Evolutionary conservation across 1,140 invertebrate species (phyloP), one percentile per base, ranked within the genome.

Genomic region (Littorina saxatilis): DNA sequence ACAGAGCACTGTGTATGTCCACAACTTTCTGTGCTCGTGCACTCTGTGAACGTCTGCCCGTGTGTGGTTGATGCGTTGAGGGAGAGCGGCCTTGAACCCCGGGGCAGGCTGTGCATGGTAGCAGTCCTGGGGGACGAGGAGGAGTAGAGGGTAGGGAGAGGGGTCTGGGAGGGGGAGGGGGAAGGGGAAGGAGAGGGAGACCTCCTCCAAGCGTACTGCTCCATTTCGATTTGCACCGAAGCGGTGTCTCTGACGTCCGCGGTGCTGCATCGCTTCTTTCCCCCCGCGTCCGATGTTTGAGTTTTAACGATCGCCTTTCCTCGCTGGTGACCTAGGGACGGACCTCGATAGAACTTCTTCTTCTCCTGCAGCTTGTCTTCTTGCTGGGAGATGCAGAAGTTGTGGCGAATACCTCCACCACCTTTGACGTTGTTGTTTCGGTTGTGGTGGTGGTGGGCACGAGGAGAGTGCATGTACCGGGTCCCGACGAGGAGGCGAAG

Each of bases 401-500:
- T 32, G 50, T 29, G 74, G 27, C 47, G 55, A n/a, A 27, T 5
- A 29, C 39, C 50, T 17, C 70, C 70, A 43, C 27, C 1, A 73
- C 70, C 39, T 40, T 73, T 43, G 29, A 27, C 23, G 32, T 15
- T n/a, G 29, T 58, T 35, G 55, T 20, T 32, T 15, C 32, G 11
- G 29, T 20, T 17, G 1, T 39, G 50, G 47, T n/a, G 43, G 4
- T 23, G 4, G 23, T 40, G 35, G 32, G 35, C 15, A 1, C 27
- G 74, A 7, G 20, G 39, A 27, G n/a, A 23, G 55, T 66, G 29
- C 55, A 7, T 37, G n/a, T 17, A 32, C 32, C 37, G 58, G 58
- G 55, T 32, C 9, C 20, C 76, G 66, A 58, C 76, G 76, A 78
- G 76, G 76, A 78, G 76, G 75, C 75, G 47, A 3, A 39, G 27